These are phyloP conservation scores for Xestoiulus laeticollis DNA, from an alignment of 2,888 invertebrate genomes.

Conservation along the genomic window DNA sequence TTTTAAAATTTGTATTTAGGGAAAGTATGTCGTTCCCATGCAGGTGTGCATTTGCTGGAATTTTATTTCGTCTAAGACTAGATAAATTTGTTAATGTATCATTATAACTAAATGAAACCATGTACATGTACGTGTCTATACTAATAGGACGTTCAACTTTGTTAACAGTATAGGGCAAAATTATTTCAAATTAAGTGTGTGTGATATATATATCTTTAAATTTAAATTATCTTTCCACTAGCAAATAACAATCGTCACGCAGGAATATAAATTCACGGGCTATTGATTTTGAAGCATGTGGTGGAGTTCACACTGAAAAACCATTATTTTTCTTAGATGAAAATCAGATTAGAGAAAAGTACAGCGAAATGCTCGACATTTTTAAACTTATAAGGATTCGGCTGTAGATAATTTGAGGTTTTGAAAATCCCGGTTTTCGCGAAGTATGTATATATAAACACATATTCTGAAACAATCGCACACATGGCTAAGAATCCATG, in stretches of 20 bases:
- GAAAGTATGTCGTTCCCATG: no score
- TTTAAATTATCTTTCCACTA: background rate
- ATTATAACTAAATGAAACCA: no score
- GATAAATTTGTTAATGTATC: no score
- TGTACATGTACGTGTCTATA: no score
- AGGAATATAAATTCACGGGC: background rate
- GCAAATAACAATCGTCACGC: background rate
- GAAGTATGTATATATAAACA: background rate
- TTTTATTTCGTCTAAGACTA: no score
- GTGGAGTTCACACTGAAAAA: constrained; percentile 34
- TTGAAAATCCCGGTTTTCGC: background rate
- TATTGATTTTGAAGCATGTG: constrained; percentile 39
- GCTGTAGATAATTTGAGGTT: background rate
- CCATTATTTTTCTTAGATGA: constrained; percentile 15
- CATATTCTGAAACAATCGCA: background rate
- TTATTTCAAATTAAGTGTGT: background rate
- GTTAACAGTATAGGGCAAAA: no score
- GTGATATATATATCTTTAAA: background rate
- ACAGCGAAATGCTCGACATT: background rate
- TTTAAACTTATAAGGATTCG: background rate
- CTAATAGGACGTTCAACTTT: no score
- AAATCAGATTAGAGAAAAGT: constrained; percentile 2
- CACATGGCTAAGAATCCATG: background rate
- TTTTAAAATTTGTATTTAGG: no score
- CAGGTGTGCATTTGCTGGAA: no score